Base-by-base conservation (phyloP, 1,140 invertebrate species). In the Megalopta genalis region DNA sequence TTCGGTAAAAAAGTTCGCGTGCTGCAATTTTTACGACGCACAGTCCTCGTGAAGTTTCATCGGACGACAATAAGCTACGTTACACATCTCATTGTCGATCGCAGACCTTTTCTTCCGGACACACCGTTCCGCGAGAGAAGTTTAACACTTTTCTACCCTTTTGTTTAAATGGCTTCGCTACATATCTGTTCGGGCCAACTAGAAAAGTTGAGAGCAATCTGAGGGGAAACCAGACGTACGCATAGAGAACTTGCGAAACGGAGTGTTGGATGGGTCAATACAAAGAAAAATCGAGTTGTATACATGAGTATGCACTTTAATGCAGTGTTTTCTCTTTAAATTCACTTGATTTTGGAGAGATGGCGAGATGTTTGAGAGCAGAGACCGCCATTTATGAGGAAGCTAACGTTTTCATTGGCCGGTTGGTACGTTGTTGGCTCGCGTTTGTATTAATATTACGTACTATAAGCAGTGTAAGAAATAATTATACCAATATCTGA, bases 201-300 rank as follows among this genome's bases (percentile, higher is more conserved):
- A 57, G 32, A 27, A 60, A 83, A 68, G 85, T 86, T 86, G 85
- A 86, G 85, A 86, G 70, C 84, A 83, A 70, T 83, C 84, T 85
- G 84, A 86, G 63, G 79, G 14, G 23, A 60, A 76, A 32, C n/a
- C 12, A 54, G 25, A 23, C 46, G 18, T 42, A 37, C 64, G 18
- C 27, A 37, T 64, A 64, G 60, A 54, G 76, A 46, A 54, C 25
- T 52, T 77, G 46, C 27, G 67, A 49, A 66, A n/a, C 37, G 4
- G 6, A 49, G 49, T 78, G 65, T 46, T 71, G 80, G 54, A 73
- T 63, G 66, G 77, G 83, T 84, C 82, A 80, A 80, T 84, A 84
- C 82, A 84, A 80, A 74, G 71, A 75, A 77, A 68, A 23, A 10
- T 32, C 39, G 18, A 25, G 39, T 32, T 32, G 32, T 21, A 10